phyloP scores from a whole-genome alignment of 2,888 invertebrate species.

The Polyploca ridens region DNA sequence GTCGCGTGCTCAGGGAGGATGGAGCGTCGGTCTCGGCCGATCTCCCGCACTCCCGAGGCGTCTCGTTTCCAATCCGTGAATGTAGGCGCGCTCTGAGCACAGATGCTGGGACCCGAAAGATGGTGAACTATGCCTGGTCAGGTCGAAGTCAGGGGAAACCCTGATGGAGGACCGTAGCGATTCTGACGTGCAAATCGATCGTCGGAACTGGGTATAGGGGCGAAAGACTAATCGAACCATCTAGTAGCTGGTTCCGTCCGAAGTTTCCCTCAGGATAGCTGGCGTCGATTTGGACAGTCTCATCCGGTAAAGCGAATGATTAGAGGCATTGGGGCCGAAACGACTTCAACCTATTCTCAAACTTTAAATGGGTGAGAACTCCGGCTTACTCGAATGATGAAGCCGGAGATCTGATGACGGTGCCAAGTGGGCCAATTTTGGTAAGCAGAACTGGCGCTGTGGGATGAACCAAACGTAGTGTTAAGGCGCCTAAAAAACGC shows the following conservation, averaged over 20 bases:
- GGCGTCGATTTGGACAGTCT: constrained; percentile 79
- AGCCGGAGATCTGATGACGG: constrained; percentile 82
- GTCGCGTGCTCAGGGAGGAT: too few relatives aligned
- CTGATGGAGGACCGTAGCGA: constrained; percentile 89
- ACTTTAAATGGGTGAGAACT: constrained; percentile 90
- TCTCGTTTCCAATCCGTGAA: constrained; percentile 73
- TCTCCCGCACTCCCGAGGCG: constrained; percentile 25
- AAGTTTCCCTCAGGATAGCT: constrained; percentile 91
- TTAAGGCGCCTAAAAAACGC: constrained; percentile 88
- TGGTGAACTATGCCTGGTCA: constrained; percentile 90
- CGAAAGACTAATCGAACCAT: constrained; percentile 90
- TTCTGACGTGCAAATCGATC: constrained; percentile 93
- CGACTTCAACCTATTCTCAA: constrained; percentile 90
- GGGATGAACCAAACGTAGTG: constrained; percentile 57
- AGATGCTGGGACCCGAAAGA: constrained; percentile 82
- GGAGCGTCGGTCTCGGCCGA: too few relatives aligned
- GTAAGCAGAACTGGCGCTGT: constrained; percentile 92
- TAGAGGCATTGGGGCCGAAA: constrained; percentile 89
- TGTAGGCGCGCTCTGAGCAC: constrained; percentile 64
- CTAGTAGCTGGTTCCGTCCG: constrained; percentile 91
- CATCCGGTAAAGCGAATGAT: constrained; percentile 91
- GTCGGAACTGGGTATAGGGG: constrained; percentile 90
- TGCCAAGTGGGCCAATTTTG: constrained; percentile 90
- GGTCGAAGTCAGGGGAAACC: constrained; percentile 88
- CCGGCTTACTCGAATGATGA: constrained; percentile 84